Base-by-base conservation (phyloP, 2,113 vertebrate species). In the Bagarius yarrelli region DNA sequence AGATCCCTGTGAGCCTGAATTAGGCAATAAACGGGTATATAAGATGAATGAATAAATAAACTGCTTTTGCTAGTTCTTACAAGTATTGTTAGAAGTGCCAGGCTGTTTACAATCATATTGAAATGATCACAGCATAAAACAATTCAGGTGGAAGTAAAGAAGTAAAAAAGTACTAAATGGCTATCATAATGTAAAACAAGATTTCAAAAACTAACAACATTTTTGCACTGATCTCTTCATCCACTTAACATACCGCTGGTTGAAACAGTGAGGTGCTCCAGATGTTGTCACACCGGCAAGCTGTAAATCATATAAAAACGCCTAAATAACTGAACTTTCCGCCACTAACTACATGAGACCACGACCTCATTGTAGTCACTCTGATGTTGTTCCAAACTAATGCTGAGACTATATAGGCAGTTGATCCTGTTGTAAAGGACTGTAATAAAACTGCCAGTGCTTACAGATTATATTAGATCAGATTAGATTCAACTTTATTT, bases 231-330 rank as follows among this genome's bases (percentile, higher is more conserved):
- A 72, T 80, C 36, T 61, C 53, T 64, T 72, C 84, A 85, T 83
- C 71, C 64, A 83, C 81, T 81, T 81, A 85, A 85, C 72, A 81
- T 85, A 78, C n/a, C n/a, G 50, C 34, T 74, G 84, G 67, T 78
- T 81, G 78, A 74, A 74, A 78, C 57, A 73, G 66, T 66, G 60
- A 80, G 81, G 73, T 83, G 32, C 78, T 80, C 78, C 81, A 81
- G 81, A 76, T 83, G 72, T 79, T 78, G 59, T 6, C 81, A 79
- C 78, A 80, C 71, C 25, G 47, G 44, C 56, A 75, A 53, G 81
- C 56, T 52, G 76, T 85, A 83, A 85, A 85, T 85, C 77, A 80
- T 85, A 83, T 57, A 83, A 50, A 8, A 67, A 25, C 25, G 53
- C 70, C 47, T 64, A 57, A 55, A 64, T 4, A 27, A 34, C 55